Percentiles rank a stretch among this genome's conserved stretches.
Evolutionary conservation across 2,113 vertebrate genomes (phyloP).

Genomic region (Xyliphius kryptos): DNA sequence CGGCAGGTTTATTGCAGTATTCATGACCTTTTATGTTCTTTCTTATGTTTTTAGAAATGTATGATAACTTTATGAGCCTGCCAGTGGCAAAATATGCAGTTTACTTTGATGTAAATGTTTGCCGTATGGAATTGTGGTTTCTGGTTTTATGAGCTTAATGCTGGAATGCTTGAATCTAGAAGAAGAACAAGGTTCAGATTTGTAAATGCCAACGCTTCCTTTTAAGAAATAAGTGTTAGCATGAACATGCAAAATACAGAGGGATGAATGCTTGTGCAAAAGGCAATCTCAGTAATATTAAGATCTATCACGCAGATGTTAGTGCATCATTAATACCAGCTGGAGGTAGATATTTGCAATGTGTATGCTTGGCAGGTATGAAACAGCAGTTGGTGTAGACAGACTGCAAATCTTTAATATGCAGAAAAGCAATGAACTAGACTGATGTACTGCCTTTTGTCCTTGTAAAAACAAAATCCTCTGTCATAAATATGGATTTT

Average conservation of each 20-base stretch:
- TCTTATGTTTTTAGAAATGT: too few species aligned
- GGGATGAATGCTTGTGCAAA: not conserved
- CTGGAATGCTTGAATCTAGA: too few species aligned
- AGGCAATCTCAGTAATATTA: not conserved
- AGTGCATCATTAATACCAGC: not conserved
- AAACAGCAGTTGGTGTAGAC: not conserved
- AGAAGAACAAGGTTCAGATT: not conserved
- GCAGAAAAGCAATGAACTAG: not conserved
- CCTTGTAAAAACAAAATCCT: not conserved
- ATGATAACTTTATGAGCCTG: too few species aligned
- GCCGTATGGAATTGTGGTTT: too few species aligned
- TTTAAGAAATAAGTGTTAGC: too few species aligned
- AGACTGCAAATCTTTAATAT: not conserved
- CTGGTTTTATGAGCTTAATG: too few species aligned
- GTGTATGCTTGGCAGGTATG: not conserved
- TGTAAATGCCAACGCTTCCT: too few species aligned
- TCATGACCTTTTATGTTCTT: too few species aligned
- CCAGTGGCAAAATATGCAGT: too few species aligned
- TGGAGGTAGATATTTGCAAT: not conserved
- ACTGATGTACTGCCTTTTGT: not conserved
- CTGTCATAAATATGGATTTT: not conserved
- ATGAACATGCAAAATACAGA: not conserved
- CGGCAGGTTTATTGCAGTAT: too few species aligned
- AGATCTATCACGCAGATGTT: constrained; percentile 3
- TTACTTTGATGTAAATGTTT: too few species aligned